Evolutionary conservation across 1,140 invertebrate genomes (phyloP).

Genomic region (Homarus americanus): DNA sequence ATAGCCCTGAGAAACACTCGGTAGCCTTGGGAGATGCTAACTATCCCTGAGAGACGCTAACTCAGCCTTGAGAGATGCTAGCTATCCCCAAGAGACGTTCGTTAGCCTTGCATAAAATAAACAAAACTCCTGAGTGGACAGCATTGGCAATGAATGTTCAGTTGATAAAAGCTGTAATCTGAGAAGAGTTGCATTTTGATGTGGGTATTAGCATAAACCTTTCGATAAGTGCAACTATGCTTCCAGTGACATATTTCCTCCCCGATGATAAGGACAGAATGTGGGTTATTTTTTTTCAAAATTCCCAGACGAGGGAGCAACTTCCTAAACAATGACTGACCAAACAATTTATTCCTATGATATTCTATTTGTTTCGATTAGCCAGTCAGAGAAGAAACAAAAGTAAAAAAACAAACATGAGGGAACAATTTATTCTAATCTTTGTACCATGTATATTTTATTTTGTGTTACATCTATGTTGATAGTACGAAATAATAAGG

Average conservation of each 20-base stretch:
- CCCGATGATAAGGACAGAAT: neutral
- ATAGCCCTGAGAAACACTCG: no score
- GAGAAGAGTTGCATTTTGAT: neutral
- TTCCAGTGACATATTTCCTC: neutral
- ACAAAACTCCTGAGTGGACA: neutral
- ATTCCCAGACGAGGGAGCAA: neutral
- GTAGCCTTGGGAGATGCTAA: no score
- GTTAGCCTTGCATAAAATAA: neutral
- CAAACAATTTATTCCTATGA: no score
- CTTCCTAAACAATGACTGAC: no score
- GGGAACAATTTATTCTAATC: no score
- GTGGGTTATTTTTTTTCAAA: neutral
- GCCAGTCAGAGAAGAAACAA: no score
- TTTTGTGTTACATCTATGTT: neutral
- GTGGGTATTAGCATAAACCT: neutral
- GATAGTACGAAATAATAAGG: neutral
- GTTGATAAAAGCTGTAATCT: neutral
- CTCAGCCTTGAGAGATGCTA: no score
- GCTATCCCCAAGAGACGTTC: no score
- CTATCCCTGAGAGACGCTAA: no score
- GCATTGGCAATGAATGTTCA: neutral
- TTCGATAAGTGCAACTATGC: neutral
- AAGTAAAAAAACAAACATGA: no score
- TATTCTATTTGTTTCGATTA: no score
- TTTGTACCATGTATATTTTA: neutral